These are phyloP conservation scores for Aphaenogaster floridana DNA, from an alignment of 1,140 invertebrate genomes.

Conservation along the genomic window DNA sequence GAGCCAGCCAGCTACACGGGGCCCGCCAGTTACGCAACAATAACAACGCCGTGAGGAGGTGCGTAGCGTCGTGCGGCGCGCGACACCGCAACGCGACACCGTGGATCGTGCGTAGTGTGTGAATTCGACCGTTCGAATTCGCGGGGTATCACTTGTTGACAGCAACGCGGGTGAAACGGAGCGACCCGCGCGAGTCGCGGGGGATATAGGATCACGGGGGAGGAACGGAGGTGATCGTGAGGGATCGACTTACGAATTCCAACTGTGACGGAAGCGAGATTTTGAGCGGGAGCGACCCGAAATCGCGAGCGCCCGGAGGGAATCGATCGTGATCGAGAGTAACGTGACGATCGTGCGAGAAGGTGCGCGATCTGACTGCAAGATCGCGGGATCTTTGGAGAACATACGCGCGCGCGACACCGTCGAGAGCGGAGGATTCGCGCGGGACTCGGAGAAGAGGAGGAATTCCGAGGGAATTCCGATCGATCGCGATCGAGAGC, in stretches of 20 bases:
- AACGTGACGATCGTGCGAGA: neutral
- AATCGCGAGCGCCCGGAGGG: neutral
- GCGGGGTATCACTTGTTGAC: slow-evolving; percentile 73
- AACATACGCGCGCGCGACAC: neutral
- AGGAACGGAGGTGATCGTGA: slow-evolving; percentile 14
- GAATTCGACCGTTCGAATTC: slow-evolving; percentile 35
- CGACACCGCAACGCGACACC: slow-evolving; percentile 71
- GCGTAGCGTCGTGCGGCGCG: slow-evolving; percentile 71
- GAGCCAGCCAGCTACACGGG: slow-evolving; percentile 69
- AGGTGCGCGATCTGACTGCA: neutral
- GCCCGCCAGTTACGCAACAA: slow-evolving; percentile 80
- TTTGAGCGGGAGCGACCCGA: neutral
- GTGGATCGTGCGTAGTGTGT: slow-evolving; percentile 60
- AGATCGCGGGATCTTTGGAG: neutral
- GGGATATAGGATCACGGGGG: neutral
- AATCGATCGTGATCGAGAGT: slow-evolving; percentile 4
- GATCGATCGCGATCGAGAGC: slow-evolving; percentile 34
- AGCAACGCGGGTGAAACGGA: slow-evolving; percentile 32
- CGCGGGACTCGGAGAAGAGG: neutral
- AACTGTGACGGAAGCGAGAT: slow-evolving; percentile 21
- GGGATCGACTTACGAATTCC: neutral
- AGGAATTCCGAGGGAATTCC: neutral
- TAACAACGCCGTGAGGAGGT: slow-evolving; percentile 79
- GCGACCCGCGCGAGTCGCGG: neutral
- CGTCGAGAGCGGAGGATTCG: neutral